A percentile compares a stretch with the other conserved stretches of the same genome.
These are phyloP conservation scores for Dermatophagoides farinae DNA, from an alignment of 1,140 invertebrate species.

Conservation along the genomic window DNA sequence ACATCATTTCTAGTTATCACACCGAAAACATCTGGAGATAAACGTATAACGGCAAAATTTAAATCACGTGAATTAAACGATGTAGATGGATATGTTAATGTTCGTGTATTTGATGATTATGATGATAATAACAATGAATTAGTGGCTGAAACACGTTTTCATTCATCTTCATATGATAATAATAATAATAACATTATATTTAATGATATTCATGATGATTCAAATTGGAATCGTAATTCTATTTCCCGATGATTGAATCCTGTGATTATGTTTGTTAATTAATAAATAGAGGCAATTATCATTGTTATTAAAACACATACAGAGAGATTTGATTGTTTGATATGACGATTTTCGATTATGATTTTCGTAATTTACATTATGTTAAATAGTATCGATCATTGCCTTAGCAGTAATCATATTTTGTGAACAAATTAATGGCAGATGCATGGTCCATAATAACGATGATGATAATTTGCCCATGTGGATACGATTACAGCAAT, in stretches of 20 bases:
- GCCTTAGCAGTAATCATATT: conserved; percentile 18
- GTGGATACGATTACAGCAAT: neutral
- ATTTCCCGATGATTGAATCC: neutral
- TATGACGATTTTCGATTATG: neutral
- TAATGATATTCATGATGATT: neutral
- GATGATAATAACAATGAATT: neutral
- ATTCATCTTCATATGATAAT: neutral
- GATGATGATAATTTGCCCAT: neutral
- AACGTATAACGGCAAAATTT: conserved; percentile 58
- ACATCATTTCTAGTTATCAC: conserved; percentile 43
- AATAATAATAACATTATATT: neutral
- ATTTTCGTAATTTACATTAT: too few species aligned
- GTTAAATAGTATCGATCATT: neutral
- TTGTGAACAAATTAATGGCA: conserved; percentile 15
- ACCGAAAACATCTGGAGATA: conserved; percentile 45
- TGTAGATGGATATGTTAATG: conserved; percentile 50
- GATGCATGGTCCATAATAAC: conserved; percentile 7
- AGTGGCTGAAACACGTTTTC: neutral
- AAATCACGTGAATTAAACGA: conserved; percentile 54
- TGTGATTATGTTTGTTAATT: neutral
- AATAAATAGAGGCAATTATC: neutral
- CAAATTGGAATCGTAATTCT: neutral
- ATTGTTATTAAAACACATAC: neutral
- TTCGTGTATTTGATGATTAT: conserved; percentile 17
- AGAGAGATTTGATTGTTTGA: neutral